Conservation (phyloP, 2,888 invertebrate genomes). For the Steromphala cineraria region DNA sequence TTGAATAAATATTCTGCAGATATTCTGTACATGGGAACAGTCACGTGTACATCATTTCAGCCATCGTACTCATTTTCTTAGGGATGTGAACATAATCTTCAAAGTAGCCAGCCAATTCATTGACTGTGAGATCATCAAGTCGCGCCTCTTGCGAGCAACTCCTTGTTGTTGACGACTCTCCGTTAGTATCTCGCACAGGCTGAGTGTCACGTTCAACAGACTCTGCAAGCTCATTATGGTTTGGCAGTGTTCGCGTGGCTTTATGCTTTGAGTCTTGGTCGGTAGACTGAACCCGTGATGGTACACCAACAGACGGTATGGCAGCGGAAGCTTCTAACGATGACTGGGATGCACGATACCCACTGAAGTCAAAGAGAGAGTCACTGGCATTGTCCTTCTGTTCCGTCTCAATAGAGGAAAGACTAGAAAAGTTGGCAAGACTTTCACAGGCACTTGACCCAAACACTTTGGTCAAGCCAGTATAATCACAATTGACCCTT, state of each 20-base stretch:
- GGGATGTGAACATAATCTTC: constrained; percentile 97
- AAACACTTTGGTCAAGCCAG: constrained; percentile 2
- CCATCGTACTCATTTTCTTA: constrained; percentile 98
- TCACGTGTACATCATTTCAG: constrained; percentile 96
- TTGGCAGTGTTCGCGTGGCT: too few relatives aligned
- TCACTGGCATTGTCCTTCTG: neutral
- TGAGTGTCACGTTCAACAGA: too few relatives aligned
- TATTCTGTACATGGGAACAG: neutral
- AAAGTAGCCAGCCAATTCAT: constrained; percentile 95
- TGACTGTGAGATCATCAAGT: constrained; percentile 89
- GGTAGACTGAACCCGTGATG: too few relatives aligned
- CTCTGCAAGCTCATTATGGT: too few relatives aligned
- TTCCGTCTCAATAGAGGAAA: neutral
- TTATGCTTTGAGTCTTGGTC: too few relatives aligned
- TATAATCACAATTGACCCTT: neutral
- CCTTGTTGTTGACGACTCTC: constrained; percentile 32
- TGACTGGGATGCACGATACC: neutral
- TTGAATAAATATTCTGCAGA: too few relatives aligned
- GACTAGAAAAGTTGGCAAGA: constrained; percentile 7
- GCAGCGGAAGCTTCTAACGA: neutral
- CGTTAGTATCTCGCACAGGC: neutral
- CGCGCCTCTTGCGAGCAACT: constrained; percentile 88
- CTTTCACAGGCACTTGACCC: constrained; percentile 4
- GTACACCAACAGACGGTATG: too few relatives aligned
- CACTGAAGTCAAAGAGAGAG: neutral